phyloP scores from a whole-genome alignment of 2,113 vertebrate species.

The Canis aureus region DNA sequence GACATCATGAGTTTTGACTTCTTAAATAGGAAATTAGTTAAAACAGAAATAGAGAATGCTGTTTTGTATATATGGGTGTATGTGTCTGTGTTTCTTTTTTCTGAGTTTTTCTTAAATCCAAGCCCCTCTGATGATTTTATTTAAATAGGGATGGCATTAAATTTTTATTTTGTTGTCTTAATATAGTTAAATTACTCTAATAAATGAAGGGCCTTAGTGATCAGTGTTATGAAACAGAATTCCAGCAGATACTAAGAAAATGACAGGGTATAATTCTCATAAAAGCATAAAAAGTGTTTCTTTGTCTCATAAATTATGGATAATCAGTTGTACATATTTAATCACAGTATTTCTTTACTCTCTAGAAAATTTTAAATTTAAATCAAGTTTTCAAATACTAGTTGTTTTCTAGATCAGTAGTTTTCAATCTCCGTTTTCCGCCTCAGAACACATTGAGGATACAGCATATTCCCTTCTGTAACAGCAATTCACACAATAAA shows the following conservation, averaged over 20 bases:
- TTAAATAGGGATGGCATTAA: neutral
- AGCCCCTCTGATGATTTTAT: neutral
- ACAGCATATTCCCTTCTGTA: neutral
- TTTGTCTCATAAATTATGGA: constrained; percentile 18
- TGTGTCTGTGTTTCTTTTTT: neutral
- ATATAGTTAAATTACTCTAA: neutral
- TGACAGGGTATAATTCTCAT: neutral
- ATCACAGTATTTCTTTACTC: neutral
- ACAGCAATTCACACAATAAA: neutral
- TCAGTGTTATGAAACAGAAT: constrained; percentile 28
- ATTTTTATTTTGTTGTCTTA: constrained; percentile 12
- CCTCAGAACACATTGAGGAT: neutral
- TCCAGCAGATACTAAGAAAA: neutral
- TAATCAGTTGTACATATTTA: neutral
- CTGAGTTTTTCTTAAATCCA: constrained; percentile 35
- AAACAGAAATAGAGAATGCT: constrained; percentile 12
- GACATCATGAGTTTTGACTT: constrained; percentile 49
- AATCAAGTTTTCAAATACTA: neutral
- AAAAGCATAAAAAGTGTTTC: constrained; percentile 1
- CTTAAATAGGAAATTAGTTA: neutral
- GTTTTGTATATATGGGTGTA: neutral
- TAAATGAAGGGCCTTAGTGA: neutral
- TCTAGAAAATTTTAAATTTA: constrained; percentile 34
- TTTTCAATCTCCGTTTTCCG: neutral
- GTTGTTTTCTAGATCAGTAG: neutral